phyloP scores from a whole-genome alignment of 2,797 vertebrate species.

The Cryptoblepharus egeriae region DNA sequence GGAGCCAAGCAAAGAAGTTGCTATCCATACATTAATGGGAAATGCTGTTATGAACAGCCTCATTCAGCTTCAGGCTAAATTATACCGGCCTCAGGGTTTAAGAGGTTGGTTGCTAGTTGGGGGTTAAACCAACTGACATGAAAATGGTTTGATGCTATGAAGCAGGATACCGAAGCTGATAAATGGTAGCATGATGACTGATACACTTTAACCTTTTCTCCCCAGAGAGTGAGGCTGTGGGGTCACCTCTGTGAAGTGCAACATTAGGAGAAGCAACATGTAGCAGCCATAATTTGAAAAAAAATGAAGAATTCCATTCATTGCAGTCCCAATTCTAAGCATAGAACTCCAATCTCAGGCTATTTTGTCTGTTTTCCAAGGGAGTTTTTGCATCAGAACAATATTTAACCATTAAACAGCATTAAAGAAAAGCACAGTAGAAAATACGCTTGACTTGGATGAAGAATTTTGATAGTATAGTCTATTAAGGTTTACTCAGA shows the following conservation, averaged over 20 bases:
- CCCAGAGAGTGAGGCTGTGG: background rate
- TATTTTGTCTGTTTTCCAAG: background rate
- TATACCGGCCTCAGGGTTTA: background rate
- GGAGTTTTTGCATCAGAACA: background rate
- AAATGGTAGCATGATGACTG: background rate
- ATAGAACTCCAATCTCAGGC: background rate
- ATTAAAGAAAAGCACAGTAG: background rate
- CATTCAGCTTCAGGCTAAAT: background rate
- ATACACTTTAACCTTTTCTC: background rate
- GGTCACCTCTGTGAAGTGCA: background rate
- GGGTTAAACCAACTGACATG: background rate
- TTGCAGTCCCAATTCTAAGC: background rate
- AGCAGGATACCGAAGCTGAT: background rate
- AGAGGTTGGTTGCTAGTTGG: background rate
- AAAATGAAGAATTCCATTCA: background rate
- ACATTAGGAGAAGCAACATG: background rate
- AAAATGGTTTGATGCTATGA: conserved; percentile 2
- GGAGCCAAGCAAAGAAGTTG: background rate
- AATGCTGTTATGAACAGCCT: background rate
- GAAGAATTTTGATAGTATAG: background rate
- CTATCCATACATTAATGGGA: conserved; percentile 8
- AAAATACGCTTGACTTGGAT: background rate
- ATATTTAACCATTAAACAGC: background rate
- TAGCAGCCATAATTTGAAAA: background rate
- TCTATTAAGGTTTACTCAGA: no score